Evolutionary conservation across 2,113 vertebrate species (phyloP), one percentile per base, ranked within the genome.

Genomic region (Colossoma macropomum): DNA sequence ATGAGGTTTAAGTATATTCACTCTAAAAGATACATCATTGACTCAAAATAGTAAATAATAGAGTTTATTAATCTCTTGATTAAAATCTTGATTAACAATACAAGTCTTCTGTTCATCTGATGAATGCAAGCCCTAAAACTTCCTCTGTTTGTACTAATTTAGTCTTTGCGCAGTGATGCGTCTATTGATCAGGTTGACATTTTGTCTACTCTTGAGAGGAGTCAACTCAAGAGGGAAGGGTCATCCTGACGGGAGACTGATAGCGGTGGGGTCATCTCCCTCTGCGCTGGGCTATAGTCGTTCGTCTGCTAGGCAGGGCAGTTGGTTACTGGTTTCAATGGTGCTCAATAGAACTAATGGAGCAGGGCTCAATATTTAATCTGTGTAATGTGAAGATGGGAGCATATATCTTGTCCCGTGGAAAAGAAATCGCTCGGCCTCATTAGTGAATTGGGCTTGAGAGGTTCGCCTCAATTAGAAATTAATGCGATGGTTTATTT

Each of bases 271-370:
- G 54, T 23, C 21, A 56, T 23, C 21, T 56, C 19, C 54, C 54
- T 23, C 54, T 23, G 17, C 50, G 50, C 50, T 52, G 16, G 50
- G 3, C 50, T 19, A 52, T 52, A 52, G 54, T 7, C 23, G 54
- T 56, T 21, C n/a, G 23, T 41, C 34, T 41, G 54, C 80, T 81
- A 72, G 30, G 56, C 62, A 62, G 27, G 73, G 77, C 79, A 72
- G 81, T 27, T 92, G 90, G 92, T 94, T 93, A 84, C 89, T 89
- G 88, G 86, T 91, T 86, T 92, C 90, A 90, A 86, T 56, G 81
- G 76, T 81, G 82, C 86, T 90, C 90, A 94, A 95, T 94, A 89
- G 89, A 93, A 93, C 89, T 94, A 94, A 95, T 95, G 93, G 91
- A 90, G 85, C 91, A 88, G 86, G 88, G 82, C 54, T 92, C 90